Percentiles rank a stretch among this genome's conserved stretches.
phyloP scores from a whole-genome alignment of 2,888 invertebrate species.

The Troides aeacus region DNA sequence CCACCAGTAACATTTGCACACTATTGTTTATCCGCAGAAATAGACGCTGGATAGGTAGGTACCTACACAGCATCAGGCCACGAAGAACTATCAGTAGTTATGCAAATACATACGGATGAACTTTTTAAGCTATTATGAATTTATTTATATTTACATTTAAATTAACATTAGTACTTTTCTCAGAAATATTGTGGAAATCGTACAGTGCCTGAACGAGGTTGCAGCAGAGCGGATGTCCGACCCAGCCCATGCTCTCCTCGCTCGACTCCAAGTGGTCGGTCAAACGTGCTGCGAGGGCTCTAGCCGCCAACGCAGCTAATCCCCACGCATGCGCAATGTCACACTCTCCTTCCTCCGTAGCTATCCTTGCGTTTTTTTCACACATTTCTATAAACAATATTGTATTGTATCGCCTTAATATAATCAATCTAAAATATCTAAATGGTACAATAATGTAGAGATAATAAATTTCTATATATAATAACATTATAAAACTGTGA shows the following conservation, averaged over 20 bases:
- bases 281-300: conserved; percentile 61
- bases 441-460: no score
- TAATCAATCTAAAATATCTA: no score
- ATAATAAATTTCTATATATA: no score
- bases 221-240: conserved; percentile 92
- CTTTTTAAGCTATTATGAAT: no score
- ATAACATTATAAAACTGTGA: no score
- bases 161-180: neutral
- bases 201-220: conserved; percentile 92
- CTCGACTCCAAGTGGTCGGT: conserved; percentile 65
- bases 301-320: conserved; percentile 86
- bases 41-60: no score
- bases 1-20: no score
- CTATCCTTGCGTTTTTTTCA: conserved; percentile 88
- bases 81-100: no score
- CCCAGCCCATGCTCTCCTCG: conserved; percentile 88
- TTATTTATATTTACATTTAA: no score
- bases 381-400: conserved; percentile 82
- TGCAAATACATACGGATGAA: no score
- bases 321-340: conserved; percentile 95
- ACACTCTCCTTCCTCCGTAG: conserved; percentile 86
- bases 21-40: no score
- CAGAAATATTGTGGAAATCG: conserved; percentile 56
- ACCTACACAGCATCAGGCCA: no score
- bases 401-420: neutral